Conservation (phyloP, 2,888 invertebrate genomes). For the Apantesis nais region DNA sequence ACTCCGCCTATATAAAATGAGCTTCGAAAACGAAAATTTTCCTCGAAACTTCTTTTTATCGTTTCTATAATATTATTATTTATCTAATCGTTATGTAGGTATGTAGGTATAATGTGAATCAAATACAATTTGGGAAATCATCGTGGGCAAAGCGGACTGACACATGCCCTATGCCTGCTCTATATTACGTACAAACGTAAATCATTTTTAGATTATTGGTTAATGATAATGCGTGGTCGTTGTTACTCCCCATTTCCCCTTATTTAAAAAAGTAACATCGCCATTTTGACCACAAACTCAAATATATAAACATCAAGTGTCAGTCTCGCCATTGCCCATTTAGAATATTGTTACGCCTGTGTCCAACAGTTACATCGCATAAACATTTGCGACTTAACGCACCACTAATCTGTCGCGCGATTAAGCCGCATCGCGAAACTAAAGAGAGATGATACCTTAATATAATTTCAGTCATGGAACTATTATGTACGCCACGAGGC, state of each 20-base stretch:
- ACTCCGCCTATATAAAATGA: slow-evolving; percentile 54
- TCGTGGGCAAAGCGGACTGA: slow-evolving; percentile 29
- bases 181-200: background rate
- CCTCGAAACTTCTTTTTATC: slow-evolving; percentile 56
- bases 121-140: slow-evolving; percentile 45
- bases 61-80: slow-evolving; percentile 59
- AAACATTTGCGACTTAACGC: slow-evolving; percentile 13
- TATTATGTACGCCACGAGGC: slow-evolving; percentile 53
- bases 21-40: slow-evolving; percentile 57
- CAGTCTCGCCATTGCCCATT: slow-evolving; percentile 33
- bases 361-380: slow-evolving; percentile 43
- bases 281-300: background rate
- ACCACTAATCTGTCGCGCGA: slow-evolving; percentile 3
- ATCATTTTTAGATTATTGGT: background rate
- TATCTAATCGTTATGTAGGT: slow-evolving; percentile 54
- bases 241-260: background rate
- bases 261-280: background rate
- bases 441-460: slow-evolving; percentile 50
- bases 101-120: slow-evolving; percentile 55
- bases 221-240: background rate
- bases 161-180: slow-evolving; percentile 23
- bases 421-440: slow-evolving; percentile 13
- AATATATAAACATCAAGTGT: slow-evolving; percentile 18
- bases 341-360: slow-evolving; percentile 53
- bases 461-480: slow-evolving; percentile 58